Evolutionary conservation across 1,140 invertebrate species (phyloP), one percentile per base, ranked within the genome.

Genomic region (Camponotus floridanus): DNA sequence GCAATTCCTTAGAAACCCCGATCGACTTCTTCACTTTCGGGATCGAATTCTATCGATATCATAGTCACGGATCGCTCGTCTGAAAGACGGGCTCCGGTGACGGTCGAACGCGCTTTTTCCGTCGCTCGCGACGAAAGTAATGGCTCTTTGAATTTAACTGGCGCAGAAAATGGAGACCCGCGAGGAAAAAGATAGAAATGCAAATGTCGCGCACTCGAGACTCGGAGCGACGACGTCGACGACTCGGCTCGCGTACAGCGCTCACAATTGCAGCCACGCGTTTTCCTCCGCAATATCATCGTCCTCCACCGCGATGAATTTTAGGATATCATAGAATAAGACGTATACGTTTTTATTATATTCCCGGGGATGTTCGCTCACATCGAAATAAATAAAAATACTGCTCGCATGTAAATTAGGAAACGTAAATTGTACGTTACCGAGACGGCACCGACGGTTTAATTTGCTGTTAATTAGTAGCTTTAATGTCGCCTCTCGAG

Each of bases 151-250:
- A 83, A 83, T 61, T 61, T 83, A 83, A 70, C 67, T 62, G 68
- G 79, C 55, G 67, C 68, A 73, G 68, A 83, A 83, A 83, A 83
- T 74, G 68, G 68, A 74, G 36, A 73, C 65, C 21, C 18, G 62
- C 76, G 31, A 18, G n/a, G 68, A 74, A 61, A 71, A 61, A 71
- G 79, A 83, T 83, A 83, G 79, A 83, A 73, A 83, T 73, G 79
- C 79, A 83, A 83, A 83, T 83, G 68, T 31, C 67, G 78, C 26
- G 36, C 68, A 73, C 68, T 45, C 36, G 68, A 83, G 79, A 59
- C 55, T 55, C 33, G 39, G 9, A n/a, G 64, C 26, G 64, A 80
- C 76, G 33, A 57, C 48, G 33, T 45, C 15, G 64, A 57, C n/a
- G 48, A 67, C 62, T 26, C 42, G 55, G 45, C 36, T 80, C 48